These are phyloP conservation scores for Cetoscarus ocellatus DNA, from an alignment of 2,797 vertebrate genomes.

Conservation along the genomic window DNA sequence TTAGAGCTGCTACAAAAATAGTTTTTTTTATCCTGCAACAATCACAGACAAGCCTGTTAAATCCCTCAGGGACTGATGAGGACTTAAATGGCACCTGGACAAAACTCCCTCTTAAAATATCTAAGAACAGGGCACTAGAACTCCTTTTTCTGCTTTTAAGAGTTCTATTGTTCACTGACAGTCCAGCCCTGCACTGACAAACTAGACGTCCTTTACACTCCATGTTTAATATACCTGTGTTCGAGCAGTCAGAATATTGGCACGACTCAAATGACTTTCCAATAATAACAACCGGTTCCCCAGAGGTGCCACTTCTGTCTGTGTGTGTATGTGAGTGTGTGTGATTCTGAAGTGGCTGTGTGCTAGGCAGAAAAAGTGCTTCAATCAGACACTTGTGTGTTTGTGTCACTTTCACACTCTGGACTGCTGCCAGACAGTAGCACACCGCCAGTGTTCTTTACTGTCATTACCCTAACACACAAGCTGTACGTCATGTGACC, in stretches of 20 bases:
- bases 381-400: constrained; percentile 34
- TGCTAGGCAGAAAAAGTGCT: constrained; percentile 35
- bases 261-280: constrained; percentile 76
- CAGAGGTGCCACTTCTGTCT: constrained; percentile 25
- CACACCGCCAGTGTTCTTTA: constrained; percentile 35
- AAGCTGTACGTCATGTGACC: constrained; percentile 5
- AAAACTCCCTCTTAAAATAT: not conserved
- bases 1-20: too few relatives aligned
- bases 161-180: constrained; percentile 64
- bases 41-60: too few relatives aligned
- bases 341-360: constrained; percentile 35
- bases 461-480: constrained; percentile 48
- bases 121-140: constrained; percentile 56
- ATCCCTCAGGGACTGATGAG: too few relatives aligned
- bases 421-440: constrained; percentile 32
- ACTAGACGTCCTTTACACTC: constrained; percentile 61
- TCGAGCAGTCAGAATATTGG: constrained; percentile 56
- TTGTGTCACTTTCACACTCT: constrained; percentile 16
- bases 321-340: constrained; percentile 20
- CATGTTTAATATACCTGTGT: constrained; percentile 70
- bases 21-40: too few relatives aligned
- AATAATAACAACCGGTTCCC: constrained; percentile 71
- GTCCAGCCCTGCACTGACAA: constrained; percentile 43
- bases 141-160: constrained; percentile 57
- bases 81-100: too few relatives aligned